Base-by-base conservation (phyloP, 2,888 invertebrate genomes). In the Rotaria sp. region DNA sequence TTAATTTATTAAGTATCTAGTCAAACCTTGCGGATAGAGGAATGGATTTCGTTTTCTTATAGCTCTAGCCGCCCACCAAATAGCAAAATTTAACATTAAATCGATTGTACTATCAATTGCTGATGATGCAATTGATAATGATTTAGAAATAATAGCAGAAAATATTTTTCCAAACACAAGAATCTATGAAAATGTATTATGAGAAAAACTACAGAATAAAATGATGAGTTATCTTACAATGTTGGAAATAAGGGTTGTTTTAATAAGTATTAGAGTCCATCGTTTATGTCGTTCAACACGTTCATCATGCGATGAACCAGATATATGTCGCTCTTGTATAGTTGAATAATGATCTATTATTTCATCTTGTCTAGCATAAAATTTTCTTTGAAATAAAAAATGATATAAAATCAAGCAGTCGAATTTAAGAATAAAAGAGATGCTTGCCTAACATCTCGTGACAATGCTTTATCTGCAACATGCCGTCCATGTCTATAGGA, bases 31-130 rank as follows among this genome's bases (percentile, higher is more conserved):
- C 26, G 92, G 92, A 88, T 92, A 92, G 26, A 88, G 88, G 88
- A 92, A 92, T 7, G 90, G 90, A 88, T 92, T 90, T 15, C 91
- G 88, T 35, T 89, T 90, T 86, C 89, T 89, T 87, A 92, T 91
- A 80, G 91, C 91, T 57, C 90, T 86, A 21, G 89, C 89, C 35
- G 91, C 90, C 86, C 90, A 88, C 90, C 91, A 92, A 84, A 74
- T 74, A 24, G 74, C 74, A 38, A 74, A 74, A 74, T 74, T 74
- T 38, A 74, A 38, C 74, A 74, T 92, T 90, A 48, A 92, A 74
- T 74, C 74, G 13, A 74, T 74, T 18, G 74, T 74, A 74, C 74
- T 74, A 38, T 74, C 74, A 11, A 74, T 38, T 2, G 74, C 74
- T 13, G 38, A 38, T 38, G 74, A 74, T 24, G 74, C 74, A 38